Conservation (phyloP, 1,140 invertebrate genomes). For the Papilio machaon region DNA sequence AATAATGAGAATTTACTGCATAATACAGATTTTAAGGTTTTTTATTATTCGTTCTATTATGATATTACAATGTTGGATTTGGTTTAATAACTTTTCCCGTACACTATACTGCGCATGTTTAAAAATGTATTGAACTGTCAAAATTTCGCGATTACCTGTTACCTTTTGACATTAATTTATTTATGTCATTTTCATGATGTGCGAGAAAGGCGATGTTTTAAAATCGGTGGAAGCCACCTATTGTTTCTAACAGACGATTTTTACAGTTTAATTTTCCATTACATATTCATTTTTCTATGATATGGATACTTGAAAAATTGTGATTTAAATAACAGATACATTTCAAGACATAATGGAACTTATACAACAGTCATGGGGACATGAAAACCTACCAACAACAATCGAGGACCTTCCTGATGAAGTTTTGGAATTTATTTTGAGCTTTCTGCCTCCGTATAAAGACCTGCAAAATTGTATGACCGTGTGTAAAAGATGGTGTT, state of each 20-base stretch:
- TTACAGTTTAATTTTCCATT: not conserved
- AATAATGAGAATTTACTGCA: not conserved
- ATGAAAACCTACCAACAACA: slow-evolving; percentile 68
- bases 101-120: not conserved
- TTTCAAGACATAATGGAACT: slow-evolving; percentile 64
- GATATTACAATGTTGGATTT: not conserved
- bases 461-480: slow-evolving; percentile 92
- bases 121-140: slow-evolving; percentile 26
- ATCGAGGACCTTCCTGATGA: slow-evolving; percentile 93
- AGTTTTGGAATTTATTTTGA: slow-evolving; percentile 95
- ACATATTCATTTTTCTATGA: not conserved
- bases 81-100: not conserved
- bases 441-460: slow-evolving; percentile 93
- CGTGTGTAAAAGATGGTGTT: slow-evolving; percentile 93
- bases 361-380: slow-evolving; percentile 58
- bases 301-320: slow-evolving; percentile 24
- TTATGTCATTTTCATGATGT: slow-evolving; percentile 35
- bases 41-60: too few relatives aligned
- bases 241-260: slow-evolving; percentile 10
- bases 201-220: slow-evolving; percentile 30
- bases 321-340: slow-evolving; percentile 20
- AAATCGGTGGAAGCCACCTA: slow-evolving; percentile 33
- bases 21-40: not conserved
- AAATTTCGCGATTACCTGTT: slow-evolving; percentile 23
- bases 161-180: slow-evolving; percentile 31